Evolutionary conservation across 2,888 invertebrate genomes (phyloP), one percentile per base, ranked within the genome.

Genomic region (Cybosia mesomella): DNA sequence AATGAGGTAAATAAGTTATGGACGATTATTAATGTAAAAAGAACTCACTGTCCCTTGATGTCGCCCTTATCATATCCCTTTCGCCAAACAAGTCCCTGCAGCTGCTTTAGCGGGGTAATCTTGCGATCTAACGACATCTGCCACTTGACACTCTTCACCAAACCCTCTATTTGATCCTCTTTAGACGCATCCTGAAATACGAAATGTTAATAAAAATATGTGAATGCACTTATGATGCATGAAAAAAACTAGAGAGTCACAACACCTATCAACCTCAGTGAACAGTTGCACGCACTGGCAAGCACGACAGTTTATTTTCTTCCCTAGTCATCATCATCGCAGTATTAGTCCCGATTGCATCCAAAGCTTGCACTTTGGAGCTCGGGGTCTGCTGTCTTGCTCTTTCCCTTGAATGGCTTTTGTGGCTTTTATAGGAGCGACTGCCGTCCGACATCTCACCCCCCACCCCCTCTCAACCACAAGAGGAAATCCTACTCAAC

Each of bases 1-100:
- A 34, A 8, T 34, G 34, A 10, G 34, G 34, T 34, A 34, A 34
- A 10, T 34, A 10, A 28, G 28, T 28, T 28, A 28, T 28, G 2
- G 39, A 43, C 18, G 5, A 18, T 43, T 43, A 18, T 18, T 2
- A 4, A 28, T 3, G 21, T 21, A n/a, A 28, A 53, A n/a, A 43
- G 58, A 68, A 97, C 98, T 97, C 94, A 99, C 99, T 99, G 98
- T 88, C 98, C 98, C 89, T 97, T 97, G 4, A 99, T 91, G 49
- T 96, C 95, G 49, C 97, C 98, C 66, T 95, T 95, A 79, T 96
- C 96, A 87, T 98, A 99, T 5, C 98, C 99, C 79, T 97, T 96
- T 83, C 96, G 96, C 98, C 98, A 99, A 82, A 99, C 97, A 73
- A 98, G 96, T 0, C 98, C 99, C 90, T 99, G 99, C n/a, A 99